These are phyloP conservation scores for Chromis chromis DNA, from an alignment of 2,797 vertebrate genomes.

Conservation along the genomic window DNA sequence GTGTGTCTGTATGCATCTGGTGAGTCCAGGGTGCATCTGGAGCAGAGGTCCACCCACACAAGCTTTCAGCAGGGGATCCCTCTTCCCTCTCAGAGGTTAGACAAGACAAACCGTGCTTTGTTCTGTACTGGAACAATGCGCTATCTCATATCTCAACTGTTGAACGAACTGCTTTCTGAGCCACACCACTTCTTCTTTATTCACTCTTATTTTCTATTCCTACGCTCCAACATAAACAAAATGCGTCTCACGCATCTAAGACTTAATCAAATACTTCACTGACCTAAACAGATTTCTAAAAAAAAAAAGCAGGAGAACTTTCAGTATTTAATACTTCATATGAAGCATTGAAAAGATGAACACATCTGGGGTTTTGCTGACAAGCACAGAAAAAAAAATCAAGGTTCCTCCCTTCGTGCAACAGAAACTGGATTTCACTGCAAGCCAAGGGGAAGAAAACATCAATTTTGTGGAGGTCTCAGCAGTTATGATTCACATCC, in stretches of 20 bases:
- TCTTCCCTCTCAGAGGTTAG: conserved; percentile 40
- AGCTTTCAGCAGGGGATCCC: conserved; percentile 56
- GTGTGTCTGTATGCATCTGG: conserved; percentile 57
- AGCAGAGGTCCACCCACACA: conserved; percentile 72
- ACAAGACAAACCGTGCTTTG: conserved; percentile 67
- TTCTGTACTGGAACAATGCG: conserved; percentile 67
- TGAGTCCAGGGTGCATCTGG: conserved; percentile 70
- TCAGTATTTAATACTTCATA: background rate
- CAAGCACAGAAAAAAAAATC: conserved; percentile 47
- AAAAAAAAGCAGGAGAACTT: background rate
- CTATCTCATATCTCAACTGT: conserved; percentile 36
- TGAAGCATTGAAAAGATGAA: conserved; percentile 23
- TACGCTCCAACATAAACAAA: background rate
- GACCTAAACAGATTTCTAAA: background rate
- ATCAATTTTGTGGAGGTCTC: conserved; percentile 30
- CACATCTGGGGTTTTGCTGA: conserved; percentile 58
- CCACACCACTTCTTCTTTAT: background rate
- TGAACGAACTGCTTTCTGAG: conserved; percentile 50
- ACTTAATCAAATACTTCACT: background rate
- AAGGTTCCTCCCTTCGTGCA: conserved; percentile 45
- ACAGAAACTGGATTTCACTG: conserved; percentile 22
- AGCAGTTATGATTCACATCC: conserved; percentile 61
- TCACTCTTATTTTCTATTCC: background rate
- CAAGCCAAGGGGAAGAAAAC: conserved; percentile 44
- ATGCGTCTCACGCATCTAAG: background rate